A percentile compares a stretch with the other conserved stretches of the same genome.
Evolutionary conservation across 2,113 vertebrate genomes (phyloP).

Genomic region (Serilophus lunatus): DNA sequence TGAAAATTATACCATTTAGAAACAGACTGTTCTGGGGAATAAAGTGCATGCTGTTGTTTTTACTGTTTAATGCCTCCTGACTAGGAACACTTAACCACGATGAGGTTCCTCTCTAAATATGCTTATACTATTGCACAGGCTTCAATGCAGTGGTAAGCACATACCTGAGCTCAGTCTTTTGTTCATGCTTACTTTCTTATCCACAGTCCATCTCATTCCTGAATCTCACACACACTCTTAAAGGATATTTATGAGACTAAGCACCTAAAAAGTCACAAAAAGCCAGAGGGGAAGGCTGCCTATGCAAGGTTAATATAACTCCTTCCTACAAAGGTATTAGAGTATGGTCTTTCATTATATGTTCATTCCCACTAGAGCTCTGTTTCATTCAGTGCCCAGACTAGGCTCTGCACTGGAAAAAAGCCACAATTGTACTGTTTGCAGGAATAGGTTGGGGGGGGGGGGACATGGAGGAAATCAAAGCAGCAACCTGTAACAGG

Average conservation of each 20-base stretch:
- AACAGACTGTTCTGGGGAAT: constrained; percentile 2
- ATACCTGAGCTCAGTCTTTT: neutral
- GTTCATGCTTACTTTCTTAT: neutral
- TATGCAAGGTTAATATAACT: neutral
- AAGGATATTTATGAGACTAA: constrained; percentile 3
- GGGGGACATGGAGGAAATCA: too few species aligned
- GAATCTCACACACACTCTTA: neutral
- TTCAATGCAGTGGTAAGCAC: neutral
- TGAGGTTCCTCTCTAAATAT: neutral
- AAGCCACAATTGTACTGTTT: neutral
- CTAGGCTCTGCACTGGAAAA: neutral
- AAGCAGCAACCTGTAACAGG: neutral
- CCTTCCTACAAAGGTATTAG: neutral
- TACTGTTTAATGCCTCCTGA: constrained; percentile 20
- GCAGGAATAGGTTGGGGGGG: neutral
- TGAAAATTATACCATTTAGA: constrained; percentile 5
- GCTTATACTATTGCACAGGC: neutral
- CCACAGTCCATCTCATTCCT: neutral
- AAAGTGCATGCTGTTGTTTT: constrained; percentile 7
- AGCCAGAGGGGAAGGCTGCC: neutral
- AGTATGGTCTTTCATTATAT: neutral
- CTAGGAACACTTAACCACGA: neutral
- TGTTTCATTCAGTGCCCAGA: neutral
- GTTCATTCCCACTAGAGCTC: neutral
- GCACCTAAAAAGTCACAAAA: neutral